Evolutionary conservation across 2,113 vertebrate species (phyloP), one percentile per base, ranked within the genome.

Genomic region (Solenodon paradoxus): DNA sequence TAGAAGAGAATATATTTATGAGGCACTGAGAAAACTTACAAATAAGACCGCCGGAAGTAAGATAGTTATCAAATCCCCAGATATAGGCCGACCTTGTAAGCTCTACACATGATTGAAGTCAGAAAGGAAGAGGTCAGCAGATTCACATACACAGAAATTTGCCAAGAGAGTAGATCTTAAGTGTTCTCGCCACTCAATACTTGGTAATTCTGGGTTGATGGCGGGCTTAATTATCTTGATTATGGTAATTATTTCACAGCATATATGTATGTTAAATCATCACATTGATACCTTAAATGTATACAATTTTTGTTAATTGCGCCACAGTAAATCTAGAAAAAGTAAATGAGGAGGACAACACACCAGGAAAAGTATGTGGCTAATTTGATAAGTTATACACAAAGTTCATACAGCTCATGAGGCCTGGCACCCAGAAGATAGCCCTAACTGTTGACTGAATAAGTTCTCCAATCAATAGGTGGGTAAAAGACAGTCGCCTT

Each of bases 101-200:
- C 35, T 88, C 9, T 72, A 89, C 32, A 61, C n/a, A 11, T 69
- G 53, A 63, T 87, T 71, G 42, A 71, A 78, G 19, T 88, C 38
- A 91, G 22, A 91, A 89, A 95, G 38, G 59, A 95, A 90, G n/a
- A 95, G 28, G 79, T 64, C 40, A 72, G 6, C 16, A 80, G 35
- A 80, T 69, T 95, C 8, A 81, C 78, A 85, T 83, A n/a, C 53
- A 55, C 35, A 75, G 75, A 74, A 82, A 47, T 82, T n/a, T 74
- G 10, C 68, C n/a, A 9, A 63, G 45, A 77, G 30, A 75, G 12
- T 66, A 47, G 38, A 47, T 55, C 78, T 57, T 75, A 55, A 38
- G 38, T 57, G 16, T 66, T 82, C 78, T 40, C 26, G 49, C 32
- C 68, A 57, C 20, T 19, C 83, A 45, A 32, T 22, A 35, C 26